Evolutionary conservation across 2,797 vertebrate genomes (phyloP), one percentile per base, ranked within the genome.

Genomic region (Pseudotriccus pelzelni): DNA sequence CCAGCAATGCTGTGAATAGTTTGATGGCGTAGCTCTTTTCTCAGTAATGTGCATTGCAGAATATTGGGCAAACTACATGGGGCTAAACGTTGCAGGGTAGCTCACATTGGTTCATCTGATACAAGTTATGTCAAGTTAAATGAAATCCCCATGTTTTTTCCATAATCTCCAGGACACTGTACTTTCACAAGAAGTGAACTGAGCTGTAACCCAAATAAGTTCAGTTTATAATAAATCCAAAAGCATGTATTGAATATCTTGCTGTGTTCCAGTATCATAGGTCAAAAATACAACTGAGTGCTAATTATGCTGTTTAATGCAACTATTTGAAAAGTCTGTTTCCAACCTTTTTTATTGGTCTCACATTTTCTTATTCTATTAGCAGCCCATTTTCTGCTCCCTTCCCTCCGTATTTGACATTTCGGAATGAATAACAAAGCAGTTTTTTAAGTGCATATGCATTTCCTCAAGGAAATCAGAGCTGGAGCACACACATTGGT

Each of bases 401-500:
- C 28, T 84, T 76, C 80, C 28, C 47, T 94, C 62, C 39, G 36
- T 69, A 44, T 84, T 36, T 93, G 74, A 87, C 93, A 82, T 95
- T 95, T 91, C 70, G 93, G 77, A 90, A 84, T 46, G 70, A 93
- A 86, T 91, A 95, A 92, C 39, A 2, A 93, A 85, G 81, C 58
- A 55, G 8, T 37, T 92, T 93, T 91, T 69, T 66, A 92, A 92
- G 76, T 81, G 60, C 47, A 49, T 92, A 44, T 84, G 84, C 79
- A 88, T 95, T 93, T 97, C 85, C 90, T 95, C 55, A 83, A 96
- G 93, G 87, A 97, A 93, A 93, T 93, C 79, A 66, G 69, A 53
- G 32, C 62, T 83, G 68, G 66, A 89, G 49, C 64, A 47, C 39
- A 76, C 34, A 27, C 52, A 22, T 27, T 6, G 0, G 59, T 93